Evolutionary conservation across 2,113 vertebrate genomes (phyloP).

Genomic region (Columbina picui): DNA sequence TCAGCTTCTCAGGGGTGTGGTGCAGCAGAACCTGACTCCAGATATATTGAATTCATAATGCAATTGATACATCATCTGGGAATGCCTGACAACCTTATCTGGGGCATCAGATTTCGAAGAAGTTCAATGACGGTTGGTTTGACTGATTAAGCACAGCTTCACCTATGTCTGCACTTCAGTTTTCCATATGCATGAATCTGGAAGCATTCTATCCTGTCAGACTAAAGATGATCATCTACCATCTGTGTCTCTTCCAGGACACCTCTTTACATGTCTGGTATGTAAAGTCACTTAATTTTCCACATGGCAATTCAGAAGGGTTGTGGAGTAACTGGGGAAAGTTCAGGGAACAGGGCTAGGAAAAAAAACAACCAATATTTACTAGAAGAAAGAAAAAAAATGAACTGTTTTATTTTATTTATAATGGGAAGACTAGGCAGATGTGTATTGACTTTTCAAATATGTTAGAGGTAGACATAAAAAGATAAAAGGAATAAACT

Average conservation of each 20-base stretch:
- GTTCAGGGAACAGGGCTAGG: neutral
- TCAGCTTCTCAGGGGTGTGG: neutral
- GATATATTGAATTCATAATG: neutral
- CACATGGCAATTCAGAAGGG: neutral
- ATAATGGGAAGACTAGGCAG: neutral
- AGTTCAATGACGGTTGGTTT: neutral
- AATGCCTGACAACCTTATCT: neutral
- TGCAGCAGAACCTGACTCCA: neutral
- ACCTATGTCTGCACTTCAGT: neutral
- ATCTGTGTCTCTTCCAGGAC: neutral
- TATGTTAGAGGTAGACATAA: neutral
- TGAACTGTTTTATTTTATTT: neutral
- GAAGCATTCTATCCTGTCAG: neutral
- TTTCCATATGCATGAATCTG: neutral
- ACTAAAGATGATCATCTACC: neutral
- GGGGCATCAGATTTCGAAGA: neutral
- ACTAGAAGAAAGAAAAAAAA: neutral
- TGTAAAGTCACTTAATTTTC: neutral
- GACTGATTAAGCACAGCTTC: neutral
- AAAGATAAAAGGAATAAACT: neutral
- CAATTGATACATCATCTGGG: neutral
- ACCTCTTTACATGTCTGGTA: neutral
- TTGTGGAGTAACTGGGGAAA: neutral
- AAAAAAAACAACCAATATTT: neutral
- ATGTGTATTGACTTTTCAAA: neutral